Evolutionary conservation across 1,140 invertebrate species (phyloP), one percentile per base, ranked within the genome.

Genomic region (Drosophila repletoides): DNA sequence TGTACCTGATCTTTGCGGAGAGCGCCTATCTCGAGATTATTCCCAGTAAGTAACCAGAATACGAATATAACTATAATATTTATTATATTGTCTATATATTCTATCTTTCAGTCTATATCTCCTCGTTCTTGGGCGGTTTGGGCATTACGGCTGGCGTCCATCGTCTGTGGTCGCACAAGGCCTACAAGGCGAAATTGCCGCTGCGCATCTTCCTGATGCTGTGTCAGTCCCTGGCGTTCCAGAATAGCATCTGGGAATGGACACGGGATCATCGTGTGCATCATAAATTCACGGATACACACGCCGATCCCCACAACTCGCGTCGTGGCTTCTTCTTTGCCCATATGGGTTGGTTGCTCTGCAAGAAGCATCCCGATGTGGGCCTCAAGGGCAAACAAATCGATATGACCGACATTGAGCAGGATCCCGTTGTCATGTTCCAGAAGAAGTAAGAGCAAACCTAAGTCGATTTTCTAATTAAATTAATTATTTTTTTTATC

Each of bases 101-200:
- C 41, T 17, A n/a, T 14, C 4, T 1, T 17, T 12, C 28, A 90
- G 89, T 72, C 1, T 88, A 90, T 36, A 2, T 64, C 2, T 53
- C 59, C 60, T 56, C 73, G n/a, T 48, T 87, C 53, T 0, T 91
- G 9, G 86, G 88, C 14, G 94, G 93, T 3, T 67, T 94, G 9
- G 94, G 94, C 33, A 92, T 97, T 34, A 97, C 96, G 5, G 95
- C 95, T 4, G 96, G 96, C 24, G 94, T 94, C 10, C 96, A 97
- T 91, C 92, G 96, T 40, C 91, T 97, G 17, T 97, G 95, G 95
- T 92, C 95, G 6, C 96, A 98, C 87, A 92, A 93, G 70, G 92
- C 95, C 21, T 98, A 96, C 90, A 96, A 96, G 72, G 96, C 96
- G 1, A 94, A 93, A 79, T 88, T 93, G 52, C 95, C 95, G 0